Evolutionary conservation across 2,797 vertebrate species (phyloP), one percentile per base, ranked within the genome.

Genomic region (Lithobates sylvaticus): DNA sequence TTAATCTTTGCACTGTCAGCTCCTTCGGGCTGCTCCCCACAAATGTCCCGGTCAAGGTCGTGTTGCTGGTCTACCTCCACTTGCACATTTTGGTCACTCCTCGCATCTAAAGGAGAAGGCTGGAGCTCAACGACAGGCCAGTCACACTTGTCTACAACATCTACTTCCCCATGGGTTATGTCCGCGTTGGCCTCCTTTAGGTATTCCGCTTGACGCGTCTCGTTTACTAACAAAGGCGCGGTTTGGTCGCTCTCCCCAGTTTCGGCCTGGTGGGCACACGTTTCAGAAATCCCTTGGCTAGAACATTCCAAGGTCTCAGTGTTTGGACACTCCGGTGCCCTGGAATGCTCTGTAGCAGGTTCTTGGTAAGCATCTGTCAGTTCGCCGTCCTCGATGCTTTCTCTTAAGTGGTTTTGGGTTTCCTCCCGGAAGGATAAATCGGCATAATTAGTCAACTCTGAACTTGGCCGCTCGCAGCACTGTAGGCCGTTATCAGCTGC

Each of bases 401-500:
- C 78, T 78, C 32, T 83, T 23, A n/a, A 84, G 78, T 72, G 71
- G 34, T 69, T 87, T 73, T 61, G 84, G 27, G 39, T 67, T 84
- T 65, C 72, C 39, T 65, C 29, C 76, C 76, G 86, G 39, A 72
- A 27, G 4, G 71, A 76, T 23, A 71, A 79, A 34, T 47, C 36
- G 34, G 21, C 69, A 71, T 58, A 70, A 80, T 64, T 73, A 80
- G 39, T 64, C 9, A 18, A 3, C 58, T 73, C 69, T 76, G 54
- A 61, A 64, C 72, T 61, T 81, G 42, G 23, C 81, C 36, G 71
- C 27, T 80, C 71, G 12, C 76, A 61, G 76, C 15, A 26, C 29
- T 27, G 21, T 67, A 74, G 72, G 79, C 27, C 0, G 5, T 82
- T 72, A 78, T 82, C 73, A 65, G 79, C 9, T 9, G n/a, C 32